Evolutionary conservation across 2,888 invertebrate species (phyloP), one percentile per base, ranked within the genome.

Genomic region (Phengaris arion): DNA sequence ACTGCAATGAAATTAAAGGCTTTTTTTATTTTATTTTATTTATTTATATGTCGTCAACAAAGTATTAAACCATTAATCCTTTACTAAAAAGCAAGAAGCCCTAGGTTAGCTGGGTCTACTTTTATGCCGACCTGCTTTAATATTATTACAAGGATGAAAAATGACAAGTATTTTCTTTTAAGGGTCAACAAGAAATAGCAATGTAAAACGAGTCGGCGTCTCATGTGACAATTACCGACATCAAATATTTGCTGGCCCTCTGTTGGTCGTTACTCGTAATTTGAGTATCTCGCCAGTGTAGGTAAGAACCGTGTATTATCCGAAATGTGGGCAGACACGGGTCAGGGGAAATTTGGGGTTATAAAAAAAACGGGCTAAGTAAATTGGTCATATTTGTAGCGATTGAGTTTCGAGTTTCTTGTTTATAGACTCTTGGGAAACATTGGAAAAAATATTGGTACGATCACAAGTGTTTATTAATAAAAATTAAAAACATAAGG

Each of bases 221-320:
- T 92, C 92, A 81, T 84, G 83, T 93, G 91, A 85, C 93, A 92
- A 93, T 92, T 92, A 92, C 88, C 82, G 84, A 87, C 86, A 85
- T 89, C 90, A 91, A 93, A 92, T 90, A 91, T 91, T 91, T 91
- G 91, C 89, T 85, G 87, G 89, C 88, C 91, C 91, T 89, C 87
- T 86, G 87, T 83, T 83, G 89, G 83, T 85, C 89, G 91, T 91
- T 87, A 91, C 86, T 85, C 85, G 92, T 89, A 91, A 92, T 87
- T 83, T 83, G 92, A 92, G 84, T 85, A 83, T 77, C 22, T 46
- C 1, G 0, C n/a, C 81, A 79, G 79, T 9, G n/a, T 6, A 74
- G 78, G 10, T 2, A 68, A 35, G 81, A 78, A 45, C 79, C 74
- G 74, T 10, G 68, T 52, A 74, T n/a, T 72, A 7, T 59, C 45